A percentile compares a stretch with the other conserved stretches of the same genome.
These are phyloP conservation scores for Tetramorium parvispinum DNA, from an alignment of 1,140 invertebrate genomes.

Conservation along the genomic window DNA sequence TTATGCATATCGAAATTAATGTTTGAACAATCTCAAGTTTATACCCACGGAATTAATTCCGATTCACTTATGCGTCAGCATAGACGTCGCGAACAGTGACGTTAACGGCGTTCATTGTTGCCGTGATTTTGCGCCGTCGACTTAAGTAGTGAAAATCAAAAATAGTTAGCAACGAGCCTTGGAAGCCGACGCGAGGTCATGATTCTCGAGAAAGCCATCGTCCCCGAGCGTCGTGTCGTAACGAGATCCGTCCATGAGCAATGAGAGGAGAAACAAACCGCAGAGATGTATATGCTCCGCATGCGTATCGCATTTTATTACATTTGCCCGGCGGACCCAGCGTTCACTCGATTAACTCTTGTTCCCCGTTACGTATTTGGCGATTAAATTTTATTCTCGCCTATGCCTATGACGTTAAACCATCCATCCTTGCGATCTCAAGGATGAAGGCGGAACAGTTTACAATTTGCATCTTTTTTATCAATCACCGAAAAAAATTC, in stretches of 20 bases:
- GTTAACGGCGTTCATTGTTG: background rate
- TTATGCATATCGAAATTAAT: background rate
- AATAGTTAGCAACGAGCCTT: conserved; percentile 21
- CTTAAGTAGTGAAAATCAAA: conserved; percentile 28
- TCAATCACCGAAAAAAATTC: background rate
- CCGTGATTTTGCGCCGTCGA: background rate
- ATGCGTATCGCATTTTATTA: conserved; percentile 18
- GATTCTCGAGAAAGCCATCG: conserved; percentile 54
- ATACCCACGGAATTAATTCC: background rate
- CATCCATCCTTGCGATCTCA: background rate
- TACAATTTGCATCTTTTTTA: background rate
- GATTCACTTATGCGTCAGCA: background rate
- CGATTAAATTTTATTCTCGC: conserved; percentile 7
- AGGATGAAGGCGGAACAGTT: background rate
- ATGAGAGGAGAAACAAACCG: conserved; percentile 39
- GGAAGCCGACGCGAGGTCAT: conserved; percentile 31
- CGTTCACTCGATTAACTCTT: conserved; percentile 22
- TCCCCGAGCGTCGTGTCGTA: conserved; percentile 44
- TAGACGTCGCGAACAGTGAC: background rate
- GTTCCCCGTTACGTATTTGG: background rate
- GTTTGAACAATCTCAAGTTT: background rate
- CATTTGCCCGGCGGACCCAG: background rate
- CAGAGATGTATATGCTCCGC: background rate
- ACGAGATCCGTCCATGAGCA: conserved; percentile 52
- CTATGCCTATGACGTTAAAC: background rate